These are phyloP conservation scores for Sebastes dallii DNA, from an alignment of 2,797 vertebrate genomes.

Conservation along the genomic window DNA sequence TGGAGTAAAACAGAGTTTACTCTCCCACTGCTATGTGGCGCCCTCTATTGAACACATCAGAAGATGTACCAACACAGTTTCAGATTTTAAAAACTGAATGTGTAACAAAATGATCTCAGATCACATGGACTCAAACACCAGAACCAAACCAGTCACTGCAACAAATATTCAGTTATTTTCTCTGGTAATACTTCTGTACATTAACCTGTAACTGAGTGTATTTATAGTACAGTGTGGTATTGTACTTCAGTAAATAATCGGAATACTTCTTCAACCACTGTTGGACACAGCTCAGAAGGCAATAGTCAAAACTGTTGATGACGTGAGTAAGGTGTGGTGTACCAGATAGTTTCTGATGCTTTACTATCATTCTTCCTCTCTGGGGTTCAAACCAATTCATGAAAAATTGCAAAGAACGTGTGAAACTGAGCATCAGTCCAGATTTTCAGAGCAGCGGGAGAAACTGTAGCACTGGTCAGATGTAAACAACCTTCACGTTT, in stretches of 20 bases:
- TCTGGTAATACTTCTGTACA: too few species aligned
- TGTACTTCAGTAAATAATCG: not conserved
- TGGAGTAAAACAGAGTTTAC: not conserved
- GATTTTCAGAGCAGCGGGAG: not conserved
- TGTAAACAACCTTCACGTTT: not conserved
- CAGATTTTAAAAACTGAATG: not conserved
- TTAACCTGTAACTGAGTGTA: not conserved
- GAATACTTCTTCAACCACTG: not conserved
- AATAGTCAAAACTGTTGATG: not conserved
- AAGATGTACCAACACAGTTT: not conserved
- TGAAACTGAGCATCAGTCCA: not conserved
- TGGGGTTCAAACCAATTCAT: not conserved
- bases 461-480: not conserved
- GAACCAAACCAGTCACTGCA: not conserved
- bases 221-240: not conserved
- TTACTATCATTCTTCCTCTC: not conserved
- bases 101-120: not conserved
- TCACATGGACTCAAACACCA: not conserved
- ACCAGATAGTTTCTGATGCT: not conserved
- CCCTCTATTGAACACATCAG: slow-evolving; percentile 20
- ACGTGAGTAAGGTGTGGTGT: not conserved
- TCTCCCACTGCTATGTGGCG: not conserved
- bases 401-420: not conserved
- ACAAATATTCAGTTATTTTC: not conserved
- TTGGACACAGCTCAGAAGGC: not conserved